Conservation (phyloP, 2,797 vertebrate genomes). For the Rhinella marina region DNA sequence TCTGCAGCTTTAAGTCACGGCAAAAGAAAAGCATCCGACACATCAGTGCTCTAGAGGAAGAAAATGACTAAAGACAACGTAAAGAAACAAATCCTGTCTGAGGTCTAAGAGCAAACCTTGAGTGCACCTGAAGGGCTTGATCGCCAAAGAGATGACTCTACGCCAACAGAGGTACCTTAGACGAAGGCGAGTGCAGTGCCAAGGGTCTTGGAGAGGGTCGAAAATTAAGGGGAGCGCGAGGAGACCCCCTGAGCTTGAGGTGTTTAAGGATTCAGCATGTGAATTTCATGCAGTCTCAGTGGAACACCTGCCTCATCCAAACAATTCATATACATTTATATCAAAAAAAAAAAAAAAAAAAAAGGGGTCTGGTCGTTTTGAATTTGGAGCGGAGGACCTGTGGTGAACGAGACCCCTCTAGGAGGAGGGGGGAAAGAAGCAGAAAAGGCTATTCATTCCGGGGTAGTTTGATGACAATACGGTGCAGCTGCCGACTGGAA, state of each 20-base stretch:
- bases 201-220: not conserved
- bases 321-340: not conserved
- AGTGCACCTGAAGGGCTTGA: not conserved
- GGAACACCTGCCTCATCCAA: constrained; percentile 51
- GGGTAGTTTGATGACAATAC: constrained; percentile 77
- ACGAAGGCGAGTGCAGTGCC: not conserved
- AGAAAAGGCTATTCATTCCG: constrained; percentile 55
- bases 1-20: not conserved
- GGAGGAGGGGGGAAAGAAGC: not conserved
- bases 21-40: not conserved
- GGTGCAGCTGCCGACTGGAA: constrained; percentile 71
- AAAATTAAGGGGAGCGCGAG: not conserved
- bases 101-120: not conserved
- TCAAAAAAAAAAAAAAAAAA: not conserved
- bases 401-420: constrained; percentile 39
- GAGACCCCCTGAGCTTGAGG: constrained; percentile 8
- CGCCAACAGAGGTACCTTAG: not conserved
- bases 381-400: constrained; percentile 26
- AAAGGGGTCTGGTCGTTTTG: constrained; percentile 22
- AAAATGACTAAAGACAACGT: not conserved
- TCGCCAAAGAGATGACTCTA: not conserved
- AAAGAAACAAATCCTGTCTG: not conserved
- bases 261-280: constrained; percentile 34
- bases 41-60: not conserved
- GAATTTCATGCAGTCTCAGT: constrained; percentile 27